A percentile compares a stretch with the other conserved stretches of the same genome.
phyloP scores from a whole-genome alignment of 2,113 vertebrate genomes.

The Sclerurus mexicanus region DNA sequence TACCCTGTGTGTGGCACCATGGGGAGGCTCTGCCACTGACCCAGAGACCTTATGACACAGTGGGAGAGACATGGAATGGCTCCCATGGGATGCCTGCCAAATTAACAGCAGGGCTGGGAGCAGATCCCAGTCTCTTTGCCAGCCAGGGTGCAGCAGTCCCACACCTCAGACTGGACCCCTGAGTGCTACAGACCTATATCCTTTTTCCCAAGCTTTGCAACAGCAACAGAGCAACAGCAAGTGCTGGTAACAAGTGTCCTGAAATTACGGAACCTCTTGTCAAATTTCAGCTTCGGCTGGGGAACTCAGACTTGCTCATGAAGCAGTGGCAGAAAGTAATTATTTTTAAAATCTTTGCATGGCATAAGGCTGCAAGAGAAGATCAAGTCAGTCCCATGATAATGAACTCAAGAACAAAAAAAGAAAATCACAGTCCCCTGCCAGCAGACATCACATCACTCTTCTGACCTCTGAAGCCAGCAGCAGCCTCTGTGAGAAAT shows the following conservation, averaged over 20 bases:
- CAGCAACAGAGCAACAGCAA: background rate
- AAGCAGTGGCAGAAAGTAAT: background rate
- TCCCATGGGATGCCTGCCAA: background rate
- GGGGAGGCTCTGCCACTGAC: background rate
- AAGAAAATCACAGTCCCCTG: rapidly evolving
- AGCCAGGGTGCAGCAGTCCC: background rate
- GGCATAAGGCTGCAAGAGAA: background rate
- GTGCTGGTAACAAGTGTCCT: background rate
- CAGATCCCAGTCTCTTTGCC: background rate
- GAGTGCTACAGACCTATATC: background rate
- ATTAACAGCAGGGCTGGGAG: rapidly evolving
- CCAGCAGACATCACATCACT: background rate
- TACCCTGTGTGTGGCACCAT: rapidly evolving
- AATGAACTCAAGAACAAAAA: background rate
- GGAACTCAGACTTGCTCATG: background rate
- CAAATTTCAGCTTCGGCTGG: background rate
- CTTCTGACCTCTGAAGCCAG: background rate
- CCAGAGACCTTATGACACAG: rapidly evolving
- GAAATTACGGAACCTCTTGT: background rate
- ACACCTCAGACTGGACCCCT: background rate
- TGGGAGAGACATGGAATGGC: rapidly evolving
- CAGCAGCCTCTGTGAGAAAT: background rate
- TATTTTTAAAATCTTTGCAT: background rate
- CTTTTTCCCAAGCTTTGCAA: background rate
- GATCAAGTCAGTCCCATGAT: background rate